A percentile compares a stretch with the other conserved stretches of the same genome.
These are phyloP conservation scores for Neocloeon triangulifer DNA, from an alignment of 1,140 invertebrate genomes.

Conservation along the genomic window DNA sequence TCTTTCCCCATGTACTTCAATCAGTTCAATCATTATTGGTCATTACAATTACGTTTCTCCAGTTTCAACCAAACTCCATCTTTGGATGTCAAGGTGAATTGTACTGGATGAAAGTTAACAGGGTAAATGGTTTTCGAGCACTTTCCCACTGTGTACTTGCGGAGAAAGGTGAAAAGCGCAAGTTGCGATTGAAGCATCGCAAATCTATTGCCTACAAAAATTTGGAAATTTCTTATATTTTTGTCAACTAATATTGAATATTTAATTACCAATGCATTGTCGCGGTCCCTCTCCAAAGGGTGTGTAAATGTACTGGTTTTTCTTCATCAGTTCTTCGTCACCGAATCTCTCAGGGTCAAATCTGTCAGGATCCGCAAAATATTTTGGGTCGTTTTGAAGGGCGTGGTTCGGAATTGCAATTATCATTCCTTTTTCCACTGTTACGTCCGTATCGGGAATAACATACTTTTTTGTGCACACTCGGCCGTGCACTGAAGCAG, in stretches of 20 bases:
- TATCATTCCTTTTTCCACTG: constrained; percentile 18
- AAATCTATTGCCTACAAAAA: constrained; percentile 9
- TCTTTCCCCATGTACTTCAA: too few relatives aligned
- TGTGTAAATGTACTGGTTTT: constrained; percentile 19
- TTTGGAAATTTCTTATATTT: too few relatives aligned
- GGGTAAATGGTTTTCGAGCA: constrained; percentile 7
- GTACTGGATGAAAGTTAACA: constrained; percentile 5
- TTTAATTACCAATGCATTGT: too few relatives aligned
- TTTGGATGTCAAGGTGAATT: constrained; percentile 7
- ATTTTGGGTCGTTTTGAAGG: too few relatives aligned
- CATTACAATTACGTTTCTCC: too few relatives aligned
- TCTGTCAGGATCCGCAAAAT: too few relatives aligned
- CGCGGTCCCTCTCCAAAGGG: too few relatives aligned
- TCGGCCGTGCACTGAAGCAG: constrained; percentile 19
- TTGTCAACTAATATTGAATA: too few relatives aligned
- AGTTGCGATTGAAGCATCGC: constrained; percentile 10
- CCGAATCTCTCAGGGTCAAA: too few relatives aligned
- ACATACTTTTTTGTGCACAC: constrained; percentile 19
- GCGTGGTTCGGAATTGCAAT: too few relatives aligned
- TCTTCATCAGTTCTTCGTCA: constrained; percentile 12
- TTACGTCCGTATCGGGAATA: constrained; percentile 20
- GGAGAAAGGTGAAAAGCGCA: constrained; percentile 8
- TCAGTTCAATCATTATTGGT: too few relatives aligned
- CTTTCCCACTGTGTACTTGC: constrained; percentile 6
- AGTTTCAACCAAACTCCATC: constrained; percentile 8